Base-by-base conservation (phyloP, 2,797 vertebrate species). In the Enteromius viviparus region DNA sequence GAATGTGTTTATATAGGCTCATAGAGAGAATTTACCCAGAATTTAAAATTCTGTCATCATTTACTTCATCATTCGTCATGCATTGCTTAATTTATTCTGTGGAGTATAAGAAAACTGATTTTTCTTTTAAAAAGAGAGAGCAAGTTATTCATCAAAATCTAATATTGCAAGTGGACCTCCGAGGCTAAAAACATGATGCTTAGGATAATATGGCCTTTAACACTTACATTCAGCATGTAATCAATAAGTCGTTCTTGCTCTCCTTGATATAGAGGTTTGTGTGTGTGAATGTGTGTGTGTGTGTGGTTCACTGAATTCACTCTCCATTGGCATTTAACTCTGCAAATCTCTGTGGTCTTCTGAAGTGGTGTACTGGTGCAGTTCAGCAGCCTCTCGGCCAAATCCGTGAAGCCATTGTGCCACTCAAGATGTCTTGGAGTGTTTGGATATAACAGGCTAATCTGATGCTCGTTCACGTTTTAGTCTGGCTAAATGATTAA, bases 401-500 rank as follows among this genome's bases (percentile, higher is more conserved):
- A 66, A 68, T 71, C 72, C 76, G 71, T 69, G 64, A 60, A 74
- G 76, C 74, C 40, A 49, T 62, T 77, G 84, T 55, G 78, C 42
- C 76, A 79, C 76, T 86, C 42, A 40, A 71, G 62, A 42, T 49
- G 62, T 58, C 47, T 60, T 77, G 53, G 47, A 86, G 72, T 76
- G 70, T 80, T 66, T 0, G 47, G 70, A 75, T 65, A 8, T 80
- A 80, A 83, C 81, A 34, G 55, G 72, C 58, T n/a, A 3, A 37
- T 60, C 32, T 79, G 55, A 84, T 85, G 69, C 82, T 66, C 42
- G 15, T 84, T 84, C 82, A 82, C 71, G 64, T 82, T 77, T 75
- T 76, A 74, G 23, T 74, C 65, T 40, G 62, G 62, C 76, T 76
- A 47, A 80, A 87, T 84, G 70, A 87, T 84, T 81, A 84, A 60